phyloP scores from a whole-genome alignment of 2,113 vertebrate species.

The Paradisaea rubra region DNA sequence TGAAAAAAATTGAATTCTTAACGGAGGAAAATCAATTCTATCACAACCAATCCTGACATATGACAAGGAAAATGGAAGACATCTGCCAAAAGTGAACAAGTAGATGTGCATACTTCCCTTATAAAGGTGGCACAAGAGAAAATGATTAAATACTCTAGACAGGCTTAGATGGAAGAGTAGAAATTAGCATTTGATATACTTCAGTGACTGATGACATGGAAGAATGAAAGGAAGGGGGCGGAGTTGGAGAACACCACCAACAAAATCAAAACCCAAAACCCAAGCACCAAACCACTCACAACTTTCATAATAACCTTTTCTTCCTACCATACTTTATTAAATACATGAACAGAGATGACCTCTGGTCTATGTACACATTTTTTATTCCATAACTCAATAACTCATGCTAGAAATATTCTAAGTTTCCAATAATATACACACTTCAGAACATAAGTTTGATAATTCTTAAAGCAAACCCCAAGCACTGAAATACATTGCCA shows the following conservation, averaged over 20 bases:
- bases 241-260: neutral
- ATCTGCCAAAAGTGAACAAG: neutral
- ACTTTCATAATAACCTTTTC: neutral
- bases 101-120: neutral
- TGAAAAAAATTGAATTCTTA: neutral
- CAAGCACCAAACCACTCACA: neutral
- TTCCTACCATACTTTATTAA: neutral
- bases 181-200: neutral
- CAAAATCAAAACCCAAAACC: neutral
- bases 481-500: slow-evolving; percentile 26
- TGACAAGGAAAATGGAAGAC: slow-evolving; percentile 11
- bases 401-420: neutral
- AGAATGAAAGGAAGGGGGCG: neutral
- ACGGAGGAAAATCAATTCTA: neutral
- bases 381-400: neutral
- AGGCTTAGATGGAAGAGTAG: neutral
- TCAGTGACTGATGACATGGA: neutral
- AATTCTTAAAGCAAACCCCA: slow-evolving; percentile 34
- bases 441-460: neutral
- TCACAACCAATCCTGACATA: neutral
- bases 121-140: neutral
- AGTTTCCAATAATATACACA: neutral
- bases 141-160: neutral
- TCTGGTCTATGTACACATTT: neutral
- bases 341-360: neutral